These are phyloP conservation scores for Vespertilio murinus DNA, from an alignment of 2,797 vertebrate species.

Conservation along the genomic window DNA sequence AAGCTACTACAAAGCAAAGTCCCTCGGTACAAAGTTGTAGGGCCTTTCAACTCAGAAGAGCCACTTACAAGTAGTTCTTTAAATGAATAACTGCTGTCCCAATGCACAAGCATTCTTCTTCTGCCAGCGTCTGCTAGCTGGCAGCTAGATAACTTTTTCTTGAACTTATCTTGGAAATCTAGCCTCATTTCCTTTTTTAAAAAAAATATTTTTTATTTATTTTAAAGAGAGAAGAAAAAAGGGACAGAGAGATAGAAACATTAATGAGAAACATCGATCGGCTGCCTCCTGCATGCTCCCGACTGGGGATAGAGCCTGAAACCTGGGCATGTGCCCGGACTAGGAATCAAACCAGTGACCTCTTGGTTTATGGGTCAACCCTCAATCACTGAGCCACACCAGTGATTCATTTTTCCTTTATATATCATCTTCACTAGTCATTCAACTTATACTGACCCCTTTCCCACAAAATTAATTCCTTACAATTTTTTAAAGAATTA, in stretches of 20 bases:
- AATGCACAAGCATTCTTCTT: background rate
- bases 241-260: too few species aligned
- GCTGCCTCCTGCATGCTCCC: too few species aligned
- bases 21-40: background rate
- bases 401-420: background rate
- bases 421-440: background rate
- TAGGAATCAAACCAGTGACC: too few species aligned
- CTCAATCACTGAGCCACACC: too few species aligned
- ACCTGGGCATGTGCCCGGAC: too few species aligned
- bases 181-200: background rate
- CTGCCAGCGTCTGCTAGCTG: background rate
- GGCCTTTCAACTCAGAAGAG: background rate
- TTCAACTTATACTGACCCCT: background rate
- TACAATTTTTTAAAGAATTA: background rate
- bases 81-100: background rate
- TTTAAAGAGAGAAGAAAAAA: too few species aligned
- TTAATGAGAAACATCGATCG: too few species aligned
- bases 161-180: slow-evolving; percentile 6
- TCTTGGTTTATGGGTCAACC: too few species aligned
- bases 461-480: background rate
- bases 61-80: background rate
- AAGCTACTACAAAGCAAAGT: background rate
- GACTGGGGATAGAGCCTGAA: too few species aligned
- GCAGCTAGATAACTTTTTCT: background rate
- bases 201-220: too few species aligned